Base-by-base conservation (phyloP, 2,888 invertebrate genomes). In the Liopterus haemorrhoidalis region DNA sequence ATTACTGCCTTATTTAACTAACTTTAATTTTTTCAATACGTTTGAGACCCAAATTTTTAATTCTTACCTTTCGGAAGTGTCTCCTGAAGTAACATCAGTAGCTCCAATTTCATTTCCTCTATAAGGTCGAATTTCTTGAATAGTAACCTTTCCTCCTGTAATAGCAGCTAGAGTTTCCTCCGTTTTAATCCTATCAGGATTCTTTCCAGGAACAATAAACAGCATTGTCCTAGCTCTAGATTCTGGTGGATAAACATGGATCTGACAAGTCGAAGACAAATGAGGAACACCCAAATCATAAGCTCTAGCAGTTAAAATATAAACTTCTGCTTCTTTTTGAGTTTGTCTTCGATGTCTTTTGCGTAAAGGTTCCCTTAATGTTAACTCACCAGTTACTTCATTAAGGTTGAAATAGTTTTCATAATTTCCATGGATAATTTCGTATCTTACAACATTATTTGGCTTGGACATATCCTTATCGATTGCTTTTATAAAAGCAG, bases 231-330 rank as follows among this genome's bases (percentile, higher is more conserved):
- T 74, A 5, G 82, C 81, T 48, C 81, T 78, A 54, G 80, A 80
- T 58, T 81, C 90, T 51, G 85, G 83, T 38, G 85, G 85, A 67
- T 82, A 85, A 46, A 91, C 74, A 57, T 82, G 79, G 4, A 93
- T 80, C 45, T 78, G 77, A 9, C 85, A 81, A 22, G 80, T 80
- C 12, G 82, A 79, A 52, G 74, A 83, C 45, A 82, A 70, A 60
- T 83, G 82, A 2, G 92, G 92, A 2, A 86, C 77, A 1, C 92
- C 91, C 49, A 87, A 74, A 68, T 92, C 92, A 61, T 86, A 88
- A 2, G 89, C 91, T 60, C 87, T 74, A 9, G 85, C 79, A 41
- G 30, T 46, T 37, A 46, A 22, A 14, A 46, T 39, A 9, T 43
- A 42, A 6, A 31, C 42, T 38, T 40, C 36, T 5, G 30, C 22